Conservation (phyloP, 23 tunicate species). For the Clavelina lepadiformis region DNA sequence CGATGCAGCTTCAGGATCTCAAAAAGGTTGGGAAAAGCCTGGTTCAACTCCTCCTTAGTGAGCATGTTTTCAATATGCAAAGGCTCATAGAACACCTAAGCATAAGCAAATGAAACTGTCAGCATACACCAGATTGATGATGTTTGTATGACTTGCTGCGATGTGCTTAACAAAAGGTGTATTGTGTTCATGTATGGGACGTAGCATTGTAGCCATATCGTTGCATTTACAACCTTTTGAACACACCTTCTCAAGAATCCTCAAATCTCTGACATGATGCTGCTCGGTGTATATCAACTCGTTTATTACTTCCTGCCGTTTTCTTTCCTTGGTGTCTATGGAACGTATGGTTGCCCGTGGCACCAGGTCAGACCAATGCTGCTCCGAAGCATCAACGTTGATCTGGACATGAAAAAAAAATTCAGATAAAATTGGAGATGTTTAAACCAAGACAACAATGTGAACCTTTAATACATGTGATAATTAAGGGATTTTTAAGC, state of each 20-base stretch:
- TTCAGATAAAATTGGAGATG: too few species aligned
- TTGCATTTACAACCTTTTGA: not conserved
- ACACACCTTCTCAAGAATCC: conserved; percentile 56
- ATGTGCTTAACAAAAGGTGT: not conserved
- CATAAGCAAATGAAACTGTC: too few species aligned
- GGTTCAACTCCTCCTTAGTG: conserved; percentile 41
- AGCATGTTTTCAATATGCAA: conserved; percentile 29
- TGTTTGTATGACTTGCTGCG: not conserved
- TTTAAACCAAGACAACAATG: too few species aligned
- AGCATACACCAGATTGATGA: not conserved
- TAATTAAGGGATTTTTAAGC: too few species aligned
- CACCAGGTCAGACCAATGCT: conserved; percentile 60
- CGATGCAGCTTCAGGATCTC: conserved; percentile 57
- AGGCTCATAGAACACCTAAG: conserved; percentile 67
- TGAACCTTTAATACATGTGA: too few species aligned
- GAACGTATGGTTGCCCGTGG: conserved; percentile 29
- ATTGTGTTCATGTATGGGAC: not conserved
- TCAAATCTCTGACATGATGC: conserved; percentile 78
- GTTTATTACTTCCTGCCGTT: conserved; percentile 74
- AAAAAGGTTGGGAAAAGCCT: conserved; percentile 66
- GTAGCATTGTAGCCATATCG: too few species aligned
- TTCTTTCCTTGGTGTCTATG: conserved; percentile 54
- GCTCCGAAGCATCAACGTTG: conserved; percentile 41
- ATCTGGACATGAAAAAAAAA: too few species aligned
- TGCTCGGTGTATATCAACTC: conserved; percentile 79